Base-by-base conservation (phyloP, 2,113 vertebrate species). In the Lepus europaeus region DNA sequence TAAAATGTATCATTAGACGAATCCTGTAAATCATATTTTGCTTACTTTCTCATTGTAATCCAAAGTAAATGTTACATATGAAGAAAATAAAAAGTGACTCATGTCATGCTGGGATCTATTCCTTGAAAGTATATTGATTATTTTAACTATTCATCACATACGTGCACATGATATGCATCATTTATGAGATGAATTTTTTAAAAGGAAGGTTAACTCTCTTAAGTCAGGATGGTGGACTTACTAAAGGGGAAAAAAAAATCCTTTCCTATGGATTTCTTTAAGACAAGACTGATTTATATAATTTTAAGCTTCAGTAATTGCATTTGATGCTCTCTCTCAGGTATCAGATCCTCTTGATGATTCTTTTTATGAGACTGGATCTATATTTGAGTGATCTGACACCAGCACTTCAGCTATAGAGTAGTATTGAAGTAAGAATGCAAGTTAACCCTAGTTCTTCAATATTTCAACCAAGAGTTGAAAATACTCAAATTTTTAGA, bases 41-140 rank as follows among this genome's bases (percentile, higher is more conserved):
- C 61, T 66, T 78, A 27, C 73, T 91, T 82, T 5, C 76, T 95
- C 31, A 82, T 10, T 68, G 29, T 81, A 95, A 96, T 94, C 72
- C 68, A 90, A 88, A 96, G 70, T 61, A 90, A 95, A 82, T 85
- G 51, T 56, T 90, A 76, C 8, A 85, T 77, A 84, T 29, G 77
- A 84, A 94, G 88, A 95, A 97, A 94, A 79, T 59, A 61, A 88
- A 79, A 56, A 23, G 14, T 73, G 16, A 90, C 77, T 81, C 36
- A 19, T 53, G 12, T 96, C 89, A 87, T 90, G 33, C n/a, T 93
- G 87, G 83, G 17, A 9, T 91, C 59, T 89, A 87, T 93, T 96
- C 92, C 73, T 76, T 91, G 89, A 97, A 97, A 97, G 90, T 70
- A 85, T 93, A 96, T 81, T 87, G 76, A 61, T 76, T 90, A 80